These are phyloP conservation scores for Corythornis cristatus DNA, from an alignment of 2,113 vertebrate genomes.

Conservation along the genomic window DNA sequence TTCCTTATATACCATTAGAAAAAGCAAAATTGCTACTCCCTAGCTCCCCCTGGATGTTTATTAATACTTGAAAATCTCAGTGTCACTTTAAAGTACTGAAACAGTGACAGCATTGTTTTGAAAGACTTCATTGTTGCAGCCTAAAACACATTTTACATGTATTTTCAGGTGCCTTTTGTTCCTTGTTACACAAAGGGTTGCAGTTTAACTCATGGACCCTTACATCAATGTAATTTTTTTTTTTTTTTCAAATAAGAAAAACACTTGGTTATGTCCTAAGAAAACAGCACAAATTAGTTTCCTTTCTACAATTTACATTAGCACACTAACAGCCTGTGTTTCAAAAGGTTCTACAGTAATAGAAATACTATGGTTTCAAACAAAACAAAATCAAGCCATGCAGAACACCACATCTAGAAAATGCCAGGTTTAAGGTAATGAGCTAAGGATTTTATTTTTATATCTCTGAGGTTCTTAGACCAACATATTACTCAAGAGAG, in stretches of 20 bases:
- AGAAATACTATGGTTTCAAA: background rate
- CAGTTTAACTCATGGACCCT: background rate
- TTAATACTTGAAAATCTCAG: constrained; percentile 58
- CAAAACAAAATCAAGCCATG: constrained; percentile 4
- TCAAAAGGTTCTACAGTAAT: constrained; percentile 26
- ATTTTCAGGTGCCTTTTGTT: constrained; percentile 15
- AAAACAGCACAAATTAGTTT: constrained; percentile 12
- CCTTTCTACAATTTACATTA: constrained; percentile 9
- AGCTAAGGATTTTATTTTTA: constrained; percentile 22
- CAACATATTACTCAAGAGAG: background rate
- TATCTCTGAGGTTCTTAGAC: background rate
- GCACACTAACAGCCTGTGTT: background rate
- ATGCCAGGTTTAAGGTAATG: constrained; percentile 25
- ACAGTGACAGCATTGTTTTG: constrained; percentile 67
- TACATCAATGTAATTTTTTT: background rate
- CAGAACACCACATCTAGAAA: constrained; percentile 7
- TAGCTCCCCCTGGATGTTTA: constrained; percentile 79
- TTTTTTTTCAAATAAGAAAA: background rate
- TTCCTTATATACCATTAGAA: constrained; percentile 45
- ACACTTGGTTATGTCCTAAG: background rate
- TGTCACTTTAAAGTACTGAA: constrained; percentile 54
- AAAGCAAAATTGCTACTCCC: constrained; percentile 71
- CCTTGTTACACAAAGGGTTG: background rate
- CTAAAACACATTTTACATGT: background rate
- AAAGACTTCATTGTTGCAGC: background rate